Conservation (phyloP, 2,797 vertebrate species). For the Syndactyla subalaris region DNA sequence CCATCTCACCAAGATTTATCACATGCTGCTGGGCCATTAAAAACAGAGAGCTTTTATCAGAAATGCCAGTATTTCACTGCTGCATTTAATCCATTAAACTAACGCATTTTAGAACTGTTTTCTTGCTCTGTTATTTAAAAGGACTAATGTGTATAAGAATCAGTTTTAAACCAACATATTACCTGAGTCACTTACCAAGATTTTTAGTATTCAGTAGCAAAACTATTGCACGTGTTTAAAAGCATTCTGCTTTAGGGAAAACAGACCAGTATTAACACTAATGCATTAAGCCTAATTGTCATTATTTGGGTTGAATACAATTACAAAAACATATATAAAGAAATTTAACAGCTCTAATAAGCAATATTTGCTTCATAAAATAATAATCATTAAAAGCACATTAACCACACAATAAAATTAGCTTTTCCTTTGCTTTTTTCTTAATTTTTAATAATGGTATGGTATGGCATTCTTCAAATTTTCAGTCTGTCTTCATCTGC, state of each 20-base stretch:
- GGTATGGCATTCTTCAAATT: neutral
- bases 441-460: neutral
- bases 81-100: neutral
- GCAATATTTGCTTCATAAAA: neutral
- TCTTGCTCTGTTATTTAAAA: slow-evolving; percentile 32
- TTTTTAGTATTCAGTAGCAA: slow-evolving; percentile 10
- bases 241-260: neutral
- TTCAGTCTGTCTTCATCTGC: neutral
- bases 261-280: neutral
- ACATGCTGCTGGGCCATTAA: neutral
- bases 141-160: neutral
- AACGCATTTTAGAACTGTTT: slow-evolving; percentile 21
- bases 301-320: neutral
- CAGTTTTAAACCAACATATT: neutral
- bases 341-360: neutral
- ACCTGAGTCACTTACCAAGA: slow-evolving; percentile 16
- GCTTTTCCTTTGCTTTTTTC: neutral
- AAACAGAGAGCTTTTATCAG: neutral
- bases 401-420: neutral
- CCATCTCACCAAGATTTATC: neutral
- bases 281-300: neutral
- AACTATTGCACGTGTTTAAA: slow-evolving; percentile 7
- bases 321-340: neutral
- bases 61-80: neutral
- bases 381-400: neutral